These are phyloP conservation scores for Stenchaetothrips biformis DNA, from an alignment of 2,888 invertebrate species.

Conservation along the genomic window DNA sequence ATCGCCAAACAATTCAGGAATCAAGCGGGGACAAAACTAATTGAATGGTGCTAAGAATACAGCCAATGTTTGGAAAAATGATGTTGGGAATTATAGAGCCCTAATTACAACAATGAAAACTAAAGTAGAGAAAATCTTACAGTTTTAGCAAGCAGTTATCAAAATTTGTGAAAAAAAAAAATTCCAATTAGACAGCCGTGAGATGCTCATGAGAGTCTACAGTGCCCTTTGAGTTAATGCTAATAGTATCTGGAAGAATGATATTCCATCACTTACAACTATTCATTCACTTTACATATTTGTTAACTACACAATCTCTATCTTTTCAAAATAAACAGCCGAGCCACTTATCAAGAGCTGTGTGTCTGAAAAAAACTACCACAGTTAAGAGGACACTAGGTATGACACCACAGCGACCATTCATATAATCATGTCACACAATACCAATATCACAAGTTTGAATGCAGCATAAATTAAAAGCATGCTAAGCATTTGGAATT, in stretches of 20 bases:
- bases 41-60: no score
- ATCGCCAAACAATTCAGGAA: no score
- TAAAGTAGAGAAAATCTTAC: no score
- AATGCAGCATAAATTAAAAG: slow-evolving; percentile 4
- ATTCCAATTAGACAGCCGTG: no score
- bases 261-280: not conserved
- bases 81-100: no score
- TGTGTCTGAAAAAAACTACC: not conserved
- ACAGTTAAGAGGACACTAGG: not conserved
- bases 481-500: slow-evolving; percentile 4
- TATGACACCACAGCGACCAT: not conserved
- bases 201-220: no score
- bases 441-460: slow-evolving; percentile 6
- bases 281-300: not conserved
- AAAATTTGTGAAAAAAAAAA: no score
- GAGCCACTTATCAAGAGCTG: not conserved
- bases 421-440: not conserved
- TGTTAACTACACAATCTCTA: not conserved
- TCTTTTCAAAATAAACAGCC: not conserved
- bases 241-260: not conserved
- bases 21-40: no score
- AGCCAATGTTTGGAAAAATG: no score
- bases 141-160: no score
- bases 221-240: not conserved
- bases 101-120: no score